Evolutionary conservation across 2,113 vertebrate species (phyloP).

Genomic region (Hippoglossus stenolepis): DNA sequence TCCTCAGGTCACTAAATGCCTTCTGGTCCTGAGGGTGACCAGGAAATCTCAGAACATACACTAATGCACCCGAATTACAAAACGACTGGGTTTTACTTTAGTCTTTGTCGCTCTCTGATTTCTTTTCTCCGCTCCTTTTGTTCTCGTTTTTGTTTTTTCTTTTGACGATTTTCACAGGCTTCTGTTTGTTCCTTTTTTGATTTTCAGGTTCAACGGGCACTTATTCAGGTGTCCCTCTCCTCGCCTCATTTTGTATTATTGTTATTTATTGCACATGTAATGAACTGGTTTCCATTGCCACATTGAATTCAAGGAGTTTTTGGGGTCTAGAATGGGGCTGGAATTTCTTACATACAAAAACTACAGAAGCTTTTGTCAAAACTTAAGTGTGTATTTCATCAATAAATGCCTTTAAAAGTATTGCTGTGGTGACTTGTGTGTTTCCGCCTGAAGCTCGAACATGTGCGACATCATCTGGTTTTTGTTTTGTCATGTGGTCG

Average conservation of each 20-base stretch:
- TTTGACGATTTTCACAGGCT: conserved; percentile 7
- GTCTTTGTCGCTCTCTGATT: conserved; percentile 40
- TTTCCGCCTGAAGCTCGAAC: background rate
- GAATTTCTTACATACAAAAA: conserved; percentile 80
- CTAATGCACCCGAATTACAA: conserved; percentile 70
- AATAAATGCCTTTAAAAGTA: conserved; percentile 87
- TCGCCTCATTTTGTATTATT: conserved; percentile 74
- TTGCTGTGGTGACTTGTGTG: background rate
- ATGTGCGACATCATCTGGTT: too few species aligned
- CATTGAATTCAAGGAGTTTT: conserved; percentile 71
- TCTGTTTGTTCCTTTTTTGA: conserved; percentile 10
- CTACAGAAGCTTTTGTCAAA: conserved; percentile 83
- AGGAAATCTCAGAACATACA: conserved; percentile 78
- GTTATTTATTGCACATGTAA: conserved; percentile 85
- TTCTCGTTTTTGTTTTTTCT: conserved; percentile 13
- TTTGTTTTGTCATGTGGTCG: too few species aligned
- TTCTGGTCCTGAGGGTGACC: conserved; percentile 76
- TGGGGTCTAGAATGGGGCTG: conserved; percentile 66
- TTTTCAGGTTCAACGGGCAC: conserved; percentile 65
- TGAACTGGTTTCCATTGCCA: conserved; percentile 79
- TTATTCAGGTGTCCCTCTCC: conserved; percentile 70
- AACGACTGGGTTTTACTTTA: conserved; percentile 64
- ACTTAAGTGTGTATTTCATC: conserved; percentile 85
- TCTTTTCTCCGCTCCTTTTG: background rate
- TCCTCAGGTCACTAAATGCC: conserved; percentile 82